Evolutionary conservation across 2,888 invertebrate genomes (phyloP).

Genomic region (Uloborus plumipes): DNA sequence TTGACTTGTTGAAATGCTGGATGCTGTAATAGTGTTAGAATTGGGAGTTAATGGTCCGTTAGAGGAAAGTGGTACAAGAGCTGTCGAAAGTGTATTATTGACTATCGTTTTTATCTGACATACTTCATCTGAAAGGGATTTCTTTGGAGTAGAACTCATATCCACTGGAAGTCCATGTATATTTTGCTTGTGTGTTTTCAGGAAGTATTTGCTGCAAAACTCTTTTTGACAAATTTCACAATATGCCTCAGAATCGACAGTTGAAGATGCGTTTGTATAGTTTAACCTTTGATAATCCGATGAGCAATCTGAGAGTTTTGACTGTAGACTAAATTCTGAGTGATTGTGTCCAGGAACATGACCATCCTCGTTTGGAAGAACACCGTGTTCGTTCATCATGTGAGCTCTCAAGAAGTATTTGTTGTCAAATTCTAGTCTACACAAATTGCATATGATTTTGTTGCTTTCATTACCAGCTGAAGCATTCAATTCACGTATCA

Average conservation of each 20-base stretch:
- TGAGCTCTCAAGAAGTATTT: constrained; percentile 80
- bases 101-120: constrained; percentile 62
- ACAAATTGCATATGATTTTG: constrained; percentile 77
- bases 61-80: constrained; percentile 20
- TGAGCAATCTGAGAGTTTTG: constrained; percentile 41
- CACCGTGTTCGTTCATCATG: constrained; percentile 79
- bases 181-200: constrained; percentile 80
- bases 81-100: constrained; percentile 52
- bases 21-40: constrained; percentile 11
- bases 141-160: constrained; percentile 59
- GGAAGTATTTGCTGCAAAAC: constrained; percentile 77
- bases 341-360: constrained; percentile 58
- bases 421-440: constrained; percentile 81
- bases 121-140: constrained; percentile 61
- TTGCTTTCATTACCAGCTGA: constrained; percentile 67
- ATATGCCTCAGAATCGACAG: constrained; percentile 68
- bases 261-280: constrained; percentile 43
- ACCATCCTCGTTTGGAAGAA: constrained; percentile 74
- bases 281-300: constrained; percentile 50
- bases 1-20: constrained; percentile 16
- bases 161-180: constrained; percentile 75
- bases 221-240: constrained; percentile 78
- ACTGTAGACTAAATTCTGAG: constrained; percentile 41
- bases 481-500: constrained; percentile 88
- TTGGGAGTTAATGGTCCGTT: constrained; percentile 22